Conservation (phyloP, 2,888 invertebrate species). For the Drosophila austrosaltans region DNA sequence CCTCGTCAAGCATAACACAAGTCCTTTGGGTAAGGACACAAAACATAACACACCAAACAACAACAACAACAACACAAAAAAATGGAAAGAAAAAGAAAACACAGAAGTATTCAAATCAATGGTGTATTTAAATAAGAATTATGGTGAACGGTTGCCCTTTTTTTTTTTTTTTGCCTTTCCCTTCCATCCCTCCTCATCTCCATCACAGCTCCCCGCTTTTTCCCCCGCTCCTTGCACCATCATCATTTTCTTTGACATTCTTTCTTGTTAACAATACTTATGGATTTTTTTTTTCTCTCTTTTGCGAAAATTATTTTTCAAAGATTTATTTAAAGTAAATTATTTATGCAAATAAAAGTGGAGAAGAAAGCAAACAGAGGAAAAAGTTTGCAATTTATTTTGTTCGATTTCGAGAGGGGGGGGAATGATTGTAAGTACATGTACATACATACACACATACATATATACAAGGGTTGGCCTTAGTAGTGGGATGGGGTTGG, state of each 20-base stretch:
- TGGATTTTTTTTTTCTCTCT: not conserved
- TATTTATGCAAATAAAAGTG: conserved; percentile 73
- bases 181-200: conserved; percentile 28
- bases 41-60: conserved; percentile 8
- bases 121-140: conserved; percentile 68
- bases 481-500: too few relatives aligned
- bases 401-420: conserved; percentile 28
- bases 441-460: too few relatives aligned
- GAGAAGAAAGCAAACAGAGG: conserved; percentile 30
- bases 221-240: not conserved
- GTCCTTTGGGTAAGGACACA: conserved; percentile 48
- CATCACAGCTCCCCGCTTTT: not conserved
- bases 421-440: conserved; percentile 6
- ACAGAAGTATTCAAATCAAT: conserved; percentile 68
- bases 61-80: conserved; percentile 28
- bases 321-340: conserved; percentile 76
- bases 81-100: conserved; percentile 30
- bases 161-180: not conserved
- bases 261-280: not conserved
- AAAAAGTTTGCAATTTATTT: conserved; percentile 65
- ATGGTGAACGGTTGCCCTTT: conserved; percentile 40
- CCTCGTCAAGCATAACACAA: conserved; percentile 39
- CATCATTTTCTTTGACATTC: not conserved
- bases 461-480: conserved; percentile 52
- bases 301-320: conserved; percentile 25